Percentiles rank a stretch among this genome's conserved stretches.
Conservation (phyloP, 2,888 invertebrate genomes). For the Sylvicola cinctus region DNA sequence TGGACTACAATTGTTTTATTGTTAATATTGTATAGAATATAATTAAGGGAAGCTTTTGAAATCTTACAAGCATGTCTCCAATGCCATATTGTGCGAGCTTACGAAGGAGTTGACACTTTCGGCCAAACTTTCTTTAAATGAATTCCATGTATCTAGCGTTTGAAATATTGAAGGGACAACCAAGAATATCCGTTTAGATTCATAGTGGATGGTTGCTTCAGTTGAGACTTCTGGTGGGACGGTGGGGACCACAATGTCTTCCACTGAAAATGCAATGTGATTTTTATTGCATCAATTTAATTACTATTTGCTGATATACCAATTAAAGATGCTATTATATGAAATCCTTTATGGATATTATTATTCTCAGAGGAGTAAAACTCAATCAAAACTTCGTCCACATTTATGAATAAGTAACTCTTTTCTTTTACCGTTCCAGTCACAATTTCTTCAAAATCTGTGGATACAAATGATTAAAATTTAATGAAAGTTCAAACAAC, state of each 20-base stretch:
- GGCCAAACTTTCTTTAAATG: slow-evolving; percentile 8
- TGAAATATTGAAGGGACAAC: slow-evolving; percentile 7
- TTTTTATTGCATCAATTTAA: too few species aligned
- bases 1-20: neutral
- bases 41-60: too few species aligned
- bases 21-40: too few species aligned
- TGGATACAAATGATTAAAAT: too few species aligned
- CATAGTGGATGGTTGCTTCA: slow-evolving; percentile 7
- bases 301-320: too few species aligned
- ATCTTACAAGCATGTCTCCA: slow-evolving; percentile 6
- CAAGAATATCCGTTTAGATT: slow-evolving; percentile 6
- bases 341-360: slow-evolving; percentile 8
- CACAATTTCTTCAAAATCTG: slow-evolving; percentile 5
- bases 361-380: slow-evolving; percentile 7
- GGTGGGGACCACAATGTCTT: slow-evolving; percentile 4
- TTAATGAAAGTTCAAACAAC: too few species aligned
- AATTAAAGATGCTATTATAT: slow-evolving; percentile 6
- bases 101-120: slow-evolving; percentile 7
- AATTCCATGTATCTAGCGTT: slow-evolving; percentile 8
- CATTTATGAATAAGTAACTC: slow-evolving; percentile 6
- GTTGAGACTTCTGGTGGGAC: slow-evolving; percentile 8
- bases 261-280: slow-evolving; percentile 8
- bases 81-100: slow-evolving; percentile 1
- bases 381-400: slow-evolving; percentile 6
- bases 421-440: slow-evolving; percentile 9